Percentiles rank a stretch among this genome's conserved stretches.
Conservation (phyloP, 2,888 invertebrate species). For the Eudasyphora cyanicolor region DNA sequence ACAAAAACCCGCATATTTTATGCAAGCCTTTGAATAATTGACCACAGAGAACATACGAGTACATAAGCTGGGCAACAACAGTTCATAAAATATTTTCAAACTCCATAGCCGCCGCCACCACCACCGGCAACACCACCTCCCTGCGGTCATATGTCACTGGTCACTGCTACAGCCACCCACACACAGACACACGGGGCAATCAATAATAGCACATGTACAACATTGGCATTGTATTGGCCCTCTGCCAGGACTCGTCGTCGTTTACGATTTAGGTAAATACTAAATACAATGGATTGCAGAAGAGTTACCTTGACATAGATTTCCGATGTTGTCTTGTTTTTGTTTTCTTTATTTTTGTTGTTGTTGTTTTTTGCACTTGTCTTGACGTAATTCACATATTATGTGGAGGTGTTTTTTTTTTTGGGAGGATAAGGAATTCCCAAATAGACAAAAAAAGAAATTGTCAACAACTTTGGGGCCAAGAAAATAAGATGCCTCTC, state of each 20-base stretch:
- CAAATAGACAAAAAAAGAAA: neutral
- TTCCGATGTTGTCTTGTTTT: neutral
- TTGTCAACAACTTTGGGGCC: conserved; percentile 4
- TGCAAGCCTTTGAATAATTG: neutral
- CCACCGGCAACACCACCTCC: too few species aligned
- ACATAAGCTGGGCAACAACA: conserved; percentile 2
- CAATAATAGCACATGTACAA: neutral
- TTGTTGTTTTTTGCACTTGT: neutral
- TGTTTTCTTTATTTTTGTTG: neutral
- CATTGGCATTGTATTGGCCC: conserved; percentile 2
- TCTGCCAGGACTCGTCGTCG: conserved; percentile 16
- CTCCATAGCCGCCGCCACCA: neutral
- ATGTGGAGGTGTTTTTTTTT: neutral
- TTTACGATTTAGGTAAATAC: neutral
- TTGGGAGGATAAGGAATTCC: neutral
- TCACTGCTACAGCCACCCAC: neutral
- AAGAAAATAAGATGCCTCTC: neutral
- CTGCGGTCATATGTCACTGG: neutral
- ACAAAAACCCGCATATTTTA: conserved; percentile 22
- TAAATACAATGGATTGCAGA: conserved; percentile 1
- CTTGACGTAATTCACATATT: conserved; percentile 4
- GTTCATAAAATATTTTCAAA: conserved; percentile 10
- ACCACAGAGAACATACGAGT: conserved; percentile 1
- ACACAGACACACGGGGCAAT: conserved; percentile 18
- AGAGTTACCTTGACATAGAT: conserved; percentile 28